A percentile compares a stretch with the other conserved stretches of the same genome.
Conservation (phyloP, 2,797 vertebrate genomes). For the Emydoidea blandingii region DNA sequence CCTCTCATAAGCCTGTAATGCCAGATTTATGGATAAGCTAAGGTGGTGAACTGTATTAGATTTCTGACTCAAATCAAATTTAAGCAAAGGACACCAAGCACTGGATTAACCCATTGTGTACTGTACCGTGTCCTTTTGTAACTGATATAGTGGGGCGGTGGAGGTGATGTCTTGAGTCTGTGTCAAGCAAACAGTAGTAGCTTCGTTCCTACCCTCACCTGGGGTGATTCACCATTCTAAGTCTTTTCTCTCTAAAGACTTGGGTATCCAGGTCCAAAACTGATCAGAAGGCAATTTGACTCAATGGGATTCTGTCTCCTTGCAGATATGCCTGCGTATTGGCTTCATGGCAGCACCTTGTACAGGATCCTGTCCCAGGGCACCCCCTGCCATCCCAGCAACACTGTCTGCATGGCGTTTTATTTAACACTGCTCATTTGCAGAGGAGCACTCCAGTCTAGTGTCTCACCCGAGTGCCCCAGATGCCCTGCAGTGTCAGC, state of each 20-base stretch:
- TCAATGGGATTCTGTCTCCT: neutral
- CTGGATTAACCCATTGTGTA: neutral
- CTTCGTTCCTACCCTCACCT: neutral
- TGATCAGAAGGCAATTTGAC: neutral
- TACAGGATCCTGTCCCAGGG: neutral
- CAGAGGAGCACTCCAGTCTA: neutral
- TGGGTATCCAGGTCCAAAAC: neutral
- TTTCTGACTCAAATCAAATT: neutral
- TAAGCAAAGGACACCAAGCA: neutral
- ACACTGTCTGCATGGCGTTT: neutral
- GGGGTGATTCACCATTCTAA: neutral
- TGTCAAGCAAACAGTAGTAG: neutral
- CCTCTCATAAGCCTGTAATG: neutral
- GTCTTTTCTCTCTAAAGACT: neutral
- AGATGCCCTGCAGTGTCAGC: neutral
- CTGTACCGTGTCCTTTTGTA: neutral
- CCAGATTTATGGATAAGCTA: neutral
- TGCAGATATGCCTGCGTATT: neutral
- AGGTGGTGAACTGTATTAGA: neutral
- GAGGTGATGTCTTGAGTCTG: neutral
- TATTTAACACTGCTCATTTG: neutral
- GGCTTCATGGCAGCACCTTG: neutral
- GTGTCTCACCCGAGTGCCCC: accelerated
- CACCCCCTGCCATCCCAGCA: neutral
- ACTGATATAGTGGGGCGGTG: neutral